Evolutionary conservation across 2,797 vertebrate species (phyloP), one percentile per base, ranked within the genome.

Genomic region (Heterohyrax brucei): DNA sequence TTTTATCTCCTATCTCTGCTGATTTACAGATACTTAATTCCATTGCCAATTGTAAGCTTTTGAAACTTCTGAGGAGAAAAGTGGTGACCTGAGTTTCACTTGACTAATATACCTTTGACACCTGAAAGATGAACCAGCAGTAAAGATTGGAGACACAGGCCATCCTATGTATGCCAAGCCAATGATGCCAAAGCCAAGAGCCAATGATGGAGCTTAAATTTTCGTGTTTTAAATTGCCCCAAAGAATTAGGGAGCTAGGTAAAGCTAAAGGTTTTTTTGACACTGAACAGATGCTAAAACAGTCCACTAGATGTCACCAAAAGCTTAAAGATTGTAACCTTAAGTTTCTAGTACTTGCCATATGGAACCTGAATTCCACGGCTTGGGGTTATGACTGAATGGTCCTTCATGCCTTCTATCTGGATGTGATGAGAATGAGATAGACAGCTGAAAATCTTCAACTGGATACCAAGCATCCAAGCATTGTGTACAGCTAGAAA

Each of bases 271-370:
- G 30, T 4, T 94, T 13, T 95, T 10, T 14, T 61, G 50, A 56
- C 30, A 50, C 1, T 56, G 64, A 87, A 30, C 18, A 80, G 33
- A 96, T 56, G 21, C n/a, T 76, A 85, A 72, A 79, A 75, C 8
- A 21, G 14, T 90, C 92, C 97, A 91, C 87, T 97, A 97, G 97
- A 79, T 96, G 97, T 93, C 97, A 93, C 77, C 84, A 95, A 91
- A 94, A 95, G 81, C 87, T 94, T 84, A 85, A 82, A 33, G 66
- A 85, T 94, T 76, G 62, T 18, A 22, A 16, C 16, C 61, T 85
- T 7, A 7, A 28, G 1, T 21, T 61, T 92, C 13, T 4, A 14
- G 3, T 22, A 33, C 44, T 3, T 76, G 9, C 3, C 7, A 9
- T 30, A 0, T 77, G 16, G 66, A 53, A 48, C 4, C 80, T 66